Conservation (phyloP, 2,113 vertebrate species). For the Crotalus horridus region DNA sequence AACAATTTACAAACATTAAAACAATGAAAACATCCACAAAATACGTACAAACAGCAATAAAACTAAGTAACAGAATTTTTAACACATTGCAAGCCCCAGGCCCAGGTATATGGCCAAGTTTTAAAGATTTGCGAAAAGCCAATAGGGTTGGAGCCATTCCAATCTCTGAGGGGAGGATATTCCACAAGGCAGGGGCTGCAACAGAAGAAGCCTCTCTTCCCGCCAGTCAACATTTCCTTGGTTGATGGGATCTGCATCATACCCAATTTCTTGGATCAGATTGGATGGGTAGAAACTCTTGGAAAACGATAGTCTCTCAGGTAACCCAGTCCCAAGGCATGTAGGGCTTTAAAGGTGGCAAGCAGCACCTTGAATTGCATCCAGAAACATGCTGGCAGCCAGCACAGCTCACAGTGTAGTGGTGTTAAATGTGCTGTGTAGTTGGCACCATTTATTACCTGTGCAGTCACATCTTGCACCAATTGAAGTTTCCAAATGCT, state of each 20-base stretch:
- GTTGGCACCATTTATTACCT: neutral
- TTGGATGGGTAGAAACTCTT: neutral
- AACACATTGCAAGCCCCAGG: neutral
- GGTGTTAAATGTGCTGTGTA: neutral
- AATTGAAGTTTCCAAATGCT: neutral
- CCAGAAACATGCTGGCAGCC: neutral
- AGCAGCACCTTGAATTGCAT: neutral
- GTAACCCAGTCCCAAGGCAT: too few species aligned
- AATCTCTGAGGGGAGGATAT: neutral
- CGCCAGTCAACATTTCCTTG: neutral
- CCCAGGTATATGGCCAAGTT: neutral
- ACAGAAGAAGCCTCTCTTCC: neutral
- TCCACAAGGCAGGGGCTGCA: neutral
- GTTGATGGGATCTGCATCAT: neutral
- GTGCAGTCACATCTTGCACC: neutral
- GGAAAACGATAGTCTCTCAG: neutral
- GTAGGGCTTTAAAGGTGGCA: neutral
- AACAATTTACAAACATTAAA: neutral
- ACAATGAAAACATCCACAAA: neutral
- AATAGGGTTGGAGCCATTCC: neutral
- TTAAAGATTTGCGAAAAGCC: neutral
- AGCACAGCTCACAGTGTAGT: neutral
- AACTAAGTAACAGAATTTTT: neutral
- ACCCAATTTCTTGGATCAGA: neutral
- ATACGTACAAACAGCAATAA: neutral